Percentiles rank a stretch among this genome's conserved stretches.
These are phyloP conservation scores for Noctua fimbriata DNA, from an alignment of 2,888 invertebrate genomes.

Conservation along the genomic window DNA sequence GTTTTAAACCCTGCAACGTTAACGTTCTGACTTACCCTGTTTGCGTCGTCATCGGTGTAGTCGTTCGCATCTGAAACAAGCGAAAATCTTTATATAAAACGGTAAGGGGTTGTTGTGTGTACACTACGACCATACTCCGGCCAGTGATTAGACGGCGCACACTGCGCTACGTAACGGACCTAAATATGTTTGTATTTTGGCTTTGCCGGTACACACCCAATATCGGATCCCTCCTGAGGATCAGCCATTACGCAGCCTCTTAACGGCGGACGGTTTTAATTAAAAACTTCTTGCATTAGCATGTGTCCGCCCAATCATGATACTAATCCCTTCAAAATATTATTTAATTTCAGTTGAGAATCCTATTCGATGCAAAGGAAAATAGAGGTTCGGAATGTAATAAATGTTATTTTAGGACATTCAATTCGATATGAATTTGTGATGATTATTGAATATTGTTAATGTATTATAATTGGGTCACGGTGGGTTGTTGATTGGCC, in stretches of 20 bases:
- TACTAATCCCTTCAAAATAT: slow-evolving; percentile 87
- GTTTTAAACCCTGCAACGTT: slow-evolving; percentile 69
- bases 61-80: slow-evolving; percentile 86
- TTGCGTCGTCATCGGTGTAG: slow-evolving; percentile 80
- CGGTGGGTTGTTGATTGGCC: slow-evolving; percentile 72
- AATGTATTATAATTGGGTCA: slow-evolving; percentile 83
- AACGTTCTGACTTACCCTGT: slow-evolving; percentile 82
- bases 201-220: slow-evolving; percentile 86
- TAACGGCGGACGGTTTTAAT: slow-evolving; percentile 89
- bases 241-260: slow-evolving; percentile 90
- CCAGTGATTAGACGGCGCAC: slow-evolving; percentile 87
- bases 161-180: slow-evolving; percentile 84
- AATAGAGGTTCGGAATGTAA: slow-evolving; percentile 59
- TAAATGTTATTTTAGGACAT: slow-evolving; percentile 62
- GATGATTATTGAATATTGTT: slow-evolving; percentile 79
- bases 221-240: slow-evolving; percentile 88
- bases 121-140: slow-evolving; percentile 77
- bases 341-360: slow-evolving; percentile 82
- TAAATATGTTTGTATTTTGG: slow-evolving; percentile 90
- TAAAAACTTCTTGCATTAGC: slow-evolving; percentile 90
- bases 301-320: slow-evolving; percentile 86
- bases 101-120: slow-evolving; percentile 76
- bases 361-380: slow-evolving; percentile 61
- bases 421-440: slow-evolving; percentile 43
- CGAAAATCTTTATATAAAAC: slow-evolving; percentile 64